These are phyloP conservation scores for Athene noctua DNA, from an alignment of 2,113 vertebrate genomes.

Conservation along the genomic window DNA sequence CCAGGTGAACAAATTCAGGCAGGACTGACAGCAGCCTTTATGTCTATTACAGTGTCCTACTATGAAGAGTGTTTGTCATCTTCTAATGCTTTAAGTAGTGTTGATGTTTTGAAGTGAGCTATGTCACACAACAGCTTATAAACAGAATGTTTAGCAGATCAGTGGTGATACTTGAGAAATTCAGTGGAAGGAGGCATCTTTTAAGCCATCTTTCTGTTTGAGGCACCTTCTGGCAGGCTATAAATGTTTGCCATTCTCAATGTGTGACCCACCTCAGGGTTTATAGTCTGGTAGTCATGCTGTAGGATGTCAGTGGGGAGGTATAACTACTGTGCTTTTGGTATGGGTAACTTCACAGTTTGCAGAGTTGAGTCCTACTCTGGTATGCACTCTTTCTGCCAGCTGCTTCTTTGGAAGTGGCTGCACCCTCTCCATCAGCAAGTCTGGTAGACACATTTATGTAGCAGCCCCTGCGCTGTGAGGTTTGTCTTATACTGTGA, in stretches of 20 bases:
- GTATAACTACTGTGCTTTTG: neutral
- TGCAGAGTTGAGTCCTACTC: neutral
- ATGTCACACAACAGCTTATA: neutral
- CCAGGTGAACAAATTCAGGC: neutral
- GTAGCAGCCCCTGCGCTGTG: neutral
- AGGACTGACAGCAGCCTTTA: neutral
- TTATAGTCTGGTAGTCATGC: neutral
- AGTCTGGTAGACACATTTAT: neutral
- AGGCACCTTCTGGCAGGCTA: conserved; percentile 27
- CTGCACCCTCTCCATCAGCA: neutral
- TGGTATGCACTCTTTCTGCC: neutral
- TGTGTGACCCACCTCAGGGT: neutral
- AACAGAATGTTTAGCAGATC: neutral
- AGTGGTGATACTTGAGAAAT: conserved; percentile 41
- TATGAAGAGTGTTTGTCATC: neutral
- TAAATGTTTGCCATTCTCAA: neutral
- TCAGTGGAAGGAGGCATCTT: conserved; percentile 26
- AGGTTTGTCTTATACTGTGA: neutral
- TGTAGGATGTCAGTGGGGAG: neutral
- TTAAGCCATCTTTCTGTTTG: conserved; percentile 41
- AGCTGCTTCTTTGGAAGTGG: neutral
- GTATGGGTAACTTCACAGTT: neutral
- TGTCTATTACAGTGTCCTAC: neutral
- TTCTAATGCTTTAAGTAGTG: neutral
- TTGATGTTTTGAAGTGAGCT: neutral